Evolutionary conservation across 2,888 invertebrate genomes (phyloP).

Genomic region (Melipona beecheii): DNA sequence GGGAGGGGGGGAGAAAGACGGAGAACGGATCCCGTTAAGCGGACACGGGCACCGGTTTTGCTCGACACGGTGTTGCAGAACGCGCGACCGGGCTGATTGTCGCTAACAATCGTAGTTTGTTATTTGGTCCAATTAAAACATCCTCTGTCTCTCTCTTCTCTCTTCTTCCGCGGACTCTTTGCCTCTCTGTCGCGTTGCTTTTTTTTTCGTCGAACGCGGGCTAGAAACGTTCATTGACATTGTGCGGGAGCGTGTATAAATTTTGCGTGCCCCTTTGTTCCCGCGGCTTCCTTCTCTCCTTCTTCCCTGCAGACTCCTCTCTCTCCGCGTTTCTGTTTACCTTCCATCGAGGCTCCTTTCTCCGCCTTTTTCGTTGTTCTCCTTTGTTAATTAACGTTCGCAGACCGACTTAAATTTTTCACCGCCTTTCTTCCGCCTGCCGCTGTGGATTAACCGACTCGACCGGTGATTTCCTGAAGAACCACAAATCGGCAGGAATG

Average conservation of each 20-base stretch:
- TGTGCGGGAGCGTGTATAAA: slow-evolving; percentile 57
- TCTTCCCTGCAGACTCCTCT: neutral
- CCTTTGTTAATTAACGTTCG: slow-evolving; percentile 50
- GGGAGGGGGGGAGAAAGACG: neutral
- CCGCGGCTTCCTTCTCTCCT: slow-evolving; percentile 32
- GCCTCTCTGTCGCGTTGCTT: slow-evolving; percentile 40
- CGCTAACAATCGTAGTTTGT: slow-evolving; percentile 71
- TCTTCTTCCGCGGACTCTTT: slow-evolving; percentile 18
- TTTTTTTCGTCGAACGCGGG: slow-evolving; percentile 37
- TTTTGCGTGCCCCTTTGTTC: slow-evolving; percentile 52
- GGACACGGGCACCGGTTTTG: slow-evolving; percentile 22
- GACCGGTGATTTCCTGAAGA: neutral
- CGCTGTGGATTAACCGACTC: slow-evolving; percentile 12
- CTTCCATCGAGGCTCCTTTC: slow-evolving; percentile 4
- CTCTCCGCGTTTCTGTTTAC: slow-evolving; percentile 7
- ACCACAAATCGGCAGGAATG: neutral
- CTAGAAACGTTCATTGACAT: slow-evolving; percentile 68
- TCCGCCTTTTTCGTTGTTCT: slow-evolving; percentile 9
- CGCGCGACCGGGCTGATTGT: slow-evolving; percentile 61
- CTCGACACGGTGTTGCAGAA: slow-evolving; percentile 36
- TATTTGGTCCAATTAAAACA: slow-evolving; percentile 73
- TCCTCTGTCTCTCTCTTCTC: slow-evolving; percentile 49
- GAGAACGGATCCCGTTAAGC: slow-evolving; percentile 15
- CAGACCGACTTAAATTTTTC: slow-evolving; percentile 34
- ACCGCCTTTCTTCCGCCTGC: neutral